Evolutionary conservation across 2,888 invertebrate genomes (phyloP).

Genomic region (Artemia sinica): DNA sequence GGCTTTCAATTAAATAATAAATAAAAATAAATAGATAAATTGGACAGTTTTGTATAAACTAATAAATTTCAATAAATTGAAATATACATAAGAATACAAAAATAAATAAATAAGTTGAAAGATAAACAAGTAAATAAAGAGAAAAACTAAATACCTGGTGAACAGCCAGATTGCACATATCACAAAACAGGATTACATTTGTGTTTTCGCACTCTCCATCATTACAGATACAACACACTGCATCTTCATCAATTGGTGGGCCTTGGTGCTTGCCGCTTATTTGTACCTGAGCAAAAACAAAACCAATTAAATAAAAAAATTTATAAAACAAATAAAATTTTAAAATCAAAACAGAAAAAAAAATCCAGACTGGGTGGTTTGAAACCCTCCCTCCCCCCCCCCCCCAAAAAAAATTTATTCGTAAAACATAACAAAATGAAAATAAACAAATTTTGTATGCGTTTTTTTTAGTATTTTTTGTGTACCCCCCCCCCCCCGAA

Average conservation of each 20-base stretch:
- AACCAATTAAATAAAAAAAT: neutral
- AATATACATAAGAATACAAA: constrained; percentile 4
- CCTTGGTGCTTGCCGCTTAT: constrained; percentile 37
- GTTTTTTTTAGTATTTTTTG: no score
- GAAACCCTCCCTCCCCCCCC: no score
- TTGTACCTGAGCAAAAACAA: constrained; percentile 30
- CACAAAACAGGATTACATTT: constrained; percentile 95
- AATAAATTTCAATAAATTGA: constrained; percentile 13
- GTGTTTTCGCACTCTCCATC: constrained; percentile 97
- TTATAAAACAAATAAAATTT: no score
- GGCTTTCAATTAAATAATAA: neutral
- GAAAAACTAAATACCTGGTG: constrained; percentile 46
- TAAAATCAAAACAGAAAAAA: no score
- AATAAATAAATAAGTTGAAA: constrained; percentile 14
- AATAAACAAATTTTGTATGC: no score
- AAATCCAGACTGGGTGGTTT: no score
- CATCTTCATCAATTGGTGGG: constrained; percentile 84
- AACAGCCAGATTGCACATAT: constrained; percentile 97
- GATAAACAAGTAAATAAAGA: constrained; percentile 5
- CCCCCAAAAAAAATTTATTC: no score
- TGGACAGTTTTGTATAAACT: constrained; percentile 7
- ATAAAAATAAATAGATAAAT: constrained; percentile 8
- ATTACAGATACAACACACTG: constrained; percentile 95
- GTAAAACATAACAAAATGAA: no score
- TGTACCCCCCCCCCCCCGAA: no score